These are phyloP conservation scores for Alsophila aescularia DNA, from an alignment of 2,888 invertebrate species.

Conservation along the genomic window DNA sequence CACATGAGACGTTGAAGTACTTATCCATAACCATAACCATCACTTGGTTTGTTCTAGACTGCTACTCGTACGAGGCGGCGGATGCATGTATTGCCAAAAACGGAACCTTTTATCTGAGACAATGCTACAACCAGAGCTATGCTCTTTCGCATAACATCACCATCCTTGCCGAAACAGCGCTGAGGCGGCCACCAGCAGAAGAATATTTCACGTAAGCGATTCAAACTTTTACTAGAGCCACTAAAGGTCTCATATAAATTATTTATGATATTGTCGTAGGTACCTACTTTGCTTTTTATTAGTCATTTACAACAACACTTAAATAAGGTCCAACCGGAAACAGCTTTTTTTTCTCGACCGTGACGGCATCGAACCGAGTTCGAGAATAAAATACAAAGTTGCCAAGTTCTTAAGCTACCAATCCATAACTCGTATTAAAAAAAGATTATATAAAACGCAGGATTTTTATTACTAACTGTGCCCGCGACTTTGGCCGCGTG, in stretches of 20 bases:
- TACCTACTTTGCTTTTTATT: conserved; percentile 12
- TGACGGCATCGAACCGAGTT: no score
- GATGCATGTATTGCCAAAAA: conserved; percentile 85
- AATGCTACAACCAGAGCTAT: conserved; percentile 85
- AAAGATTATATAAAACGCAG: no score
- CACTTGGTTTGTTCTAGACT: conserved; percentile 76
- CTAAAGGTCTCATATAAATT: conserved; percentile 3
- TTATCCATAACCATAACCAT: no score
- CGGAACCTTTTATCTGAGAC: conserved; percentile 86
- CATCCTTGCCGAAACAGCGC: conserved; percentile 80
- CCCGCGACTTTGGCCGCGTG: no score
- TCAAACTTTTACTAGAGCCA: conserved; percentile 19
- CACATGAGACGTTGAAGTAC: no score
- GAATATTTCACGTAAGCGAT: conserved; percentile 88
- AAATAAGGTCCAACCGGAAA: no score
- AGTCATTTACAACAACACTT: no score
- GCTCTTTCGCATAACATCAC: conserved; percentile 82
- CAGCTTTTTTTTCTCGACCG: no score
- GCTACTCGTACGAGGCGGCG: conserved; percentile 88
- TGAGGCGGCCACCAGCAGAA: conserved; percentile 88
- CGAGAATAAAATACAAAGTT: no score
- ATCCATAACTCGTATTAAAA: no score
- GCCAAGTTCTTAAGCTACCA: no score
- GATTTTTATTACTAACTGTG: no score
- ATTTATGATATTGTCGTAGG: conserved; percentile 5